A percentile compares a stretch with the other conserved stretches of the same genome.
These are phyloP conservation scores for Stomatorhinus walkeri DNA, from an alignment of 2,797 vertebrate species.

Conservation along the genomic window DNA sequence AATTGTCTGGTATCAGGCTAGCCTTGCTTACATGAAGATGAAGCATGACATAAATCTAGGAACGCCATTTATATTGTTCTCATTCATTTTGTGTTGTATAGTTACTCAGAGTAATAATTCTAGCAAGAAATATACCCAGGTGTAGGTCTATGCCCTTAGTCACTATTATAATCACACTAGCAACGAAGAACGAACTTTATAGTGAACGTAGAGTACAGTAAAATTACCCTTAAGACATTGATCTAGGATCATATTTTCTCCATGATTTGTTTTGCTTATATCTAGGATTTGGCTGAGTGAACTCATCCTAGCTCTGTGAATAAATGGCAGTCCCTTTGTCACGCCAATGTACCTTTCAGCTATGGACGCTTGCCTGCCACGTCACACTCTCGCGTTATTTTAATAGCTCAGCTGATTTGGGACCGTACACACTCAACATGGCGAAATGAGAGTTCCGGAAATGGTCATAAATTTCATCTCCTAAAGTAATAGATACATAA, in stretches of 20 bases:
- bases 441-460: conserved; percentile 17
- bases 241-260: not conserved
- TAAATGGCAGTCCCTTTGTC: not conserved
- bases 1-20: not conserved
- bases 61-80: not conserved
- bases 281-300: not conserved
- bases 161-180: not conserved
- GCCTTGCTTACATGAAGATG: not conserved
- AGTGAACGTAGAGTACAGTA: not conserved
- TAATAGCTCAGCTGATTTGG: conserved; percentile 19
- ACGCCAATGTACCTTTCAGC: not conserved
- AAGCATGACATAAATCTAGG: not conserved
- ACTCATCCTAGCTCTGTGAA: not conserved
- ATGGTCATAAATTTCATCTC: not conserved
- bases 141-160: not conserved
- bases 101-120: not conserved
- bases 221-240: not conserved
- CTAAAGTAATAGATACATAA: not conserved
- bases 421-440: conserved; percentile 17
- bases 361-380: not conserved
- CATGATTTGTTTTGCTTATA: not conserved
- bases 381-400: conserved; percentile 17
- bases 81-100: not conserved
- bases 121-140: not conserved
- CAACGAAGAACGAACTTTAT: not conserved